Conservation (phyloP, 2,888 invertebrate genomes). For the Thereva nobilitata region DNA sequence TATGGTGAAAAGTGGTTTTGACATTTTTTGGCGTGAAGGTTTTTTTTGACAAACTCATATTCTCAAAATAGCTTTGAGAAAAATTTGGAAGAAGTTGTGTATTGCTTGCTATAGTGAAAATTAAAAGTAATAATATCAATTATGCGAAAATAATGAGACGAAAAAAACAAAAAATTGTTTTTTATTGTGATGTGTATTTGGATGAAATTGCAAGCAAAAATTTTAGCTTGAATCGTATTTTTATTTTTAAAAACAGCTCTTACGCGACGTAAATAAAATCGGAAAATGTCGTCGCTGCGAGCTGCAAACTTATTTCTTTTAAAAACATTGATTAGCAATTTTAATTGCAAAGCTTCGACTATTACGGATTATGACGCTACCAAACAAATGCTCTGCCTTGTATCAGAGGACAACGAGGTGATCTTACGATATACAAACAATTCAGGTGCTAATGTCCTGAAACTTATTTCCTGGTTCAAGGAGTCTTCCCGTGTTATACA, state of each 20-base stretch:
- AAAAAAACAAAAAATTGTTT: neutral
- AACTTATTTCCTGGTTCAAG: conserved; percentile 56
- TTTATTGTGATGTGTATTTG: too few species aligned
- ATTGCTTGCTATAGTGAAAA: too few species aligned
- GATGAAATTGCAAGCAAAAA: too few species aligned
- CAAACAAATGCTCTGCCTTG: conserved; percentile 55
- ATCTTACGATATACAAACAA: conserved; percentile 54
- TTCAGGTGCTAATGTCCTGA: conserved; percentile 52
- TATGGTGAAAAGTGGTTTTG: neutral
- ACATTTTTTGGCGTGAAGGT: conserved; percentile 22
- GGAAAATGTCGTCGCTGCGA: conserved; percentile 12
- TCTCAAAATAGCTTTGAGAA: conserved; percentile 1
- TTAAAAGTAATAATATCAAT: too few species aligned
- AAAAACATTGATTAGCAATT: conserved; percentile 55
- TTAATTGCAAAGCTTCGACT: conserved; percentile 56
- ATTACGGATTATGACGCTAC: conserved; percentile 52
- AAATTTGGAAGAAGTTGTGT: neutral
- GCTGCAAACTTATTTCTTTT: conserved; percentile 40
- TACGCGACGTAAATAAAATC: conserved; percentile 5
- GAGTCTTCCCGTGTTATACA: conserved; percentile 60
- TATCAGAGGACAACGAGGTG: conserved; percentile 57
- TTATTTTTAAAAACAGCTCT: conserved; percentile 8
- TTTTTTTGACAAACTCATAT: conserved; percentile 13
- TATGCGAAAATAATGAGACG: conserved; percentile 15
- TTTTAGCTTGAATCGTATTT: neutral